These are phyloP conservation scores for Mimachlamys varia DNA, from an alignment of 2,888 invertebrate genomes.

Conservation along the genomic window DNA sequence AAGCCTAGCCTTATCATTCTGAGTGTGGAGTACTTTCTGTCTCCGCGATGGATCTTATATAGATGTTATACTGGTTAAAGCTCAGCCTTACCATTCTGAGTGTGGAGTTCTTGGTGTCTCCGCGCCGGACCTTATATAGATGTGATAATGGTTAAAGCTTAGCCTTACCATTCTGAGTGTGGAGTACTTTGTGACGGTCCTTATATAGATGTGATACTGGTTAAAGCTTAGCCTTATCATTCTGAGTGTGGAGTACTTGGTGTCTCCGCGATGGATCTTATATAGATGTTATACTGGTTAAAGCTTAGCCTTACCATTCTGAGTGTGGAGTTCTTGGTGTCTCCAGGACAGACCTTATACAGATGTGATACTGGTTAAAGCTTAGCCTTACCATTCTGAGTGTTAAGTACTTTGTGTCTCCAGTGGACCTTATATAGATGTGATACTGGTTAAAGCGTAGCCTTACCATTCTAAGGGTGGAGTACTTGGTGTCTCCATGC, in stretches of 20 bases:
- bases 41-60: constrained; percentile 94
- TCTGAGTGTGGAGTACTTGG: constrained; percentile 96
- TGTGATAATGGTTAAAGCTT: too few relatives aligned
- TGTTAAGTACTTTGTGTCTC: constrained; percentile 98
- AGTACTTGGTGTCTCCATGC: constrained; percentile 97
- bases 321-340: constrained; percentile 97
- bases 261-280: constrained; percentile 94
- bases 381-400: constrained; percentile 86
- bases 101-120: constrained; percentile 98
- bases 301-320: constrained; percentile 84
- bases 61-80: too few relatives aligned
- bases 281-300: too few relatives aligned
- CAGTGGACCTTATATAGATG: too few relatives aligned
- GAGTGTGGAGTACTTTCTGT: constrained; percentile 97
- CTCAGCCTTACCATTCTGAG: constrained; percentile 86
- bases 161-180: constrained; percentile 89
- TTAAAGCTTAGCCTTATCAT: constrained; percentile 82
- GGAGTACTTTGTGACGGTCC: constrained; percentile 97
- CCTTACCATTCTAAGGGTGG: constrained; percentile 91
- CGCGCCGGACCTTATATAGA: constrained; percentile 93
- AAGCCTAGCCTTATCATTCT: constrained; percentile 84
- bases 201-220: too few relatives aligned
- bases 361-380: too few relatives aligned
- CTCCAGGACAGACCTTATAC: constrained; percentile 94
- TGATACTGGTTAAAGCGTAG: background rate